Percentiles rank a stretch among this genome's conserved stretches.
These are phyloP conservation scores for Epsilonema sp. DNA, from an alignment of 2,888 invertebrate genomes.

Conservation along the genomic window DNA sequence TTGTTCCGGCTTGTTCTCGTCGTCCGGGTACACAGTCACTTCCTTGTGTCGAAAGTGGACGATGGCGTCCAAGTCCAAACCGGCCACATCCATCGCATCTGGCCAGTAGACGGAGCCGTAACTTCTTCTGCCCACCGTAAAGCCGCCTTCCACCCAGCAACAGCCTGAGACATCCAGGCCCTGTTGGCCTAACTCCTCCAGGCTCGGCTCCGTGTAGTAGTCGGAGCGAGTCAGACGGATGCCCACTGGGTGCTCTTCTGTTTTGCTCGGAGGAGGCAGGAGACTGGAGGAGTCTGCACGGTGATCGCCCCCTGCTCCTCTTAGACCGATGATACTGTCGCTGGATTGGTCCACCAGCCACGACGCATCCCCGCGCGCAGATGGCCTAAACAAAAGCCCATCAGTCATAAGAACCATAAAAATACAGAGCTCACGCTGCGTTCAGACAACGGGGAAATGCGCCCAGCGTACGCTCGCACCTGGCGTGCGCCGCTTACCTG, in stretches of 20 bases:
- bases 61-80: slow-evolving; percentile 31
- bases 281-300: too few species aligned
- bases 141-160: slow-evolving; percentile 23
- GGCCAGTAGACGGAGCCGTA: slow-evolving; percentile 36
- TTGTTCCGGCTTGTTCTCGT: slow-evolving; percentile 66
- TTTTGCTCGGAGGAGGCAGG: too few species aligned
- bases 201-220: slow-evolving; percentile 70
- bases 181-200: slow-evolving; percentile 64
- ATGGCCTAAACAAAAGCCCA: too few species aligned
- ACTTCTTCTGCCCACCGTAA: slow-evolving; percentile 33
- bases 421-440: too few species aligned
- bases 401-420: too few species aligned
- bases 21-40: slow-evolving; percentile 73
- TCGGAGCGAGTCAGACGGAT: slow-evolving; percentile 55
- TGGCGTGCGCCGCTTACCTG: too few species aligned
- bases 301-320: background rate
- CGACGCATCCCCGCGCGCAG: too few species aligned
- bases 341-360: too few species aligned
- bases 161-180: slow-evolving; percentile 22
- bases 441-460: too few species aligned
- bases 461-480: too few species aligned
- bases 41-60: slow-evolving; percentile 84
- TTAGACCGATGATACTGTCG: too few species aligned
- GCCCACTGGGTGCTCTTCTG: too few species aligned
- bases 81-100: slow-evolving; percentile 29